Evolutionary conservation across 2,113 vertebrate genomes (phyloP), one percentile per base, ranked within the genome.

Genomic region (Colaptes auratus): DNA sequence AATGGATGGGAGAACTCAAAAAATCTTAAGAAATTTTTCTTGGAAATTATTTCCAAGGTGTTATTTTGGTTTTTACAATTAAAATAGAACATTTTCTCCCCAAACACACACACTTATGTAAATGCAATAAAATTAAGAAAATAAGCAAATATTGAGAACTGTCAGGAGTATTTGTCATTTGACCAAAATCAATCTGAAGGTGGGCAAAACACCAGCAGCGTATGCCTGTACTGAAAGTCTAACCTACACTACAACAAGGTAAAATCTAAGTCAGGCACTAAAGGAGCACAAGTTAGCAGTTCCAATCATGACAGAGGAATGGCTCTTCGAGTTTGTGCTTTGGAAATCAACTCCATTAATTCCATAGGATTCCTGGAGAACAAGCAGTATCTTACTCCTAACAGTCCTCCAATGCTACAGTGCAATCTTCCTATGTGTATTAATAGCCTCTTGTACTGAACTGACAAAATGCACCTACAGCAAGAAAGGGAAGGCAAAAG

Each of bases 391-490:
- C 46, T 67, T 65, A 70, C 44, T 73, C 52, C 67, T 10, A 42
- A 31, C 65, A 48, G 72, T 14, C 64, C 53, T 71, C 76, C 39
- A 31, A 11, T n/a, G 30, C 75, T 77, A 63, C 33, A 64, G 13
- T 10, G 12, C 36, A 69, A 64, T n/a, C 44, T 24, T 7, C 18
- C 30, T 18, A 6, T 9, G 24, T 2, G 4, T 15, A 39, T 48
- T 2, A 82, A 69, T 5, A 88, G 17, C 50, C 79, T 66, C 75
- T 80, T 18, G 66, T 10, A 75, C 30, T n/a, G 70, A 87, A 66
- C 60, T 63, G 72, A 88, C 67, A 82, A 59, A 88, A 96, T 52
- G 12, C 64, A 89, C 30, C 71, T 66, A 24, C 59, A 52, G 60
- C 35, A 80, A 76, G 70, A 3, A 48, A 82, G 63, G 67, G 3